Percentiles rank a stretch among this genome's conserved stretches.
phyloP scores from a whole-genome alignment of 2,113 vertebrate genomes.

The Zeus faber region DNA sequence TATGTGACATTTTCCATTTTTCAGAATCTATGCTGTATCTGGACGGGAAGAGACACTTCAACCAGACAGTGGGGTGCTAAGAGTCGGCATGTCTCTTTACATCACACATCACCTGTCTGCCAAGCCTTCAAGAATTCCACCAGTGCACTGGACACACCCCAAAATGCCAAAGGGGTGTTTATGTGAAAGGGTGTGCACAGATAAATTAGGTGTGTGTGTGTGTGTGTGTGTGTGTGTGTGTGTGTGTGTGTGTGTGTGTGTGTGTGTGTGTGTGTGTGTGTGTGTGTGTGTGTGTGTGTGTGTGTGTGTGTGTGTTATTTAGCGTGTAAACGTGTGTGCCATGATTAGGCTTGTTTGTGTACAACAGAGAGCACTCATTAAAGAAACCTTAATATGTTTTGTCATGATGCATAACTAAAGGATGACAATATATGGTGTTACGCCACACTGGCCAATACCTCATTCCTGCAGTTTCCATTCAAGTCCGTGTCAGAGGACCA shows the following conservation, averaged over 20 bases:
- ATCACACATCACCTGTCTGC: not conserved
- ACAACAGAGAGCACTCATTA: too few species aligned
- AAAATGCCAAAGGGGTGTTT: not conserved
- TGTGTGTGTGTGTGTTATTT: not conserved
- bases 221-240: not conserved
- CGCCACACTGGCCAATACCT: too few species aligned
- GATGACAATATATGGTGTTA: too few species aligned
- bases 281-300: too few species aligned
- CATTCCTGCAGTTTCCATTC: too few species aligned
- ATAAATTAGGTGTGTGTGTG: not conserved
- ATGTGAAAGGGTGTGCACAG: too few species aligned
- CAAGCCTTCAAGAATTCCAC: constrained; percentile 8
- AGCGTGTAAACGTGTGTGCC: too few species aligned
- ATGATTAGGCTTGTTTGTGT: too few species aligned
- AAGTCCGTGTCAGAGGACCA: too few species aligned
- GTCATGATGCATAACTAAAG: too few species aligned
- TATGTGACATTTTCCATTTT: constrained; percentile 27
- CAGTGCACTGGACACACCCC: not conserved
- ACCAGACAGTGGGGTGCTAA: constrained; percentile 68
- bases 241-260: too few species aligned
- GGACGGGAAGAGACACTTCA: constrained; percentile 92
- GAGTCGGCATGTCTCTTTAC: not conserved
- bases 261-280: not conserved
- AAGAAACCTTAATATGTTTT: too few species aligned
- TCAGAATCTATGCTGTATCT: constrained; percentile 97